Evolutionary conservation across 2,113 vertebrate species (phyloP), one percentile per base, ranked within the genome.

Genomic region (Trogon surrucura): DNA sequence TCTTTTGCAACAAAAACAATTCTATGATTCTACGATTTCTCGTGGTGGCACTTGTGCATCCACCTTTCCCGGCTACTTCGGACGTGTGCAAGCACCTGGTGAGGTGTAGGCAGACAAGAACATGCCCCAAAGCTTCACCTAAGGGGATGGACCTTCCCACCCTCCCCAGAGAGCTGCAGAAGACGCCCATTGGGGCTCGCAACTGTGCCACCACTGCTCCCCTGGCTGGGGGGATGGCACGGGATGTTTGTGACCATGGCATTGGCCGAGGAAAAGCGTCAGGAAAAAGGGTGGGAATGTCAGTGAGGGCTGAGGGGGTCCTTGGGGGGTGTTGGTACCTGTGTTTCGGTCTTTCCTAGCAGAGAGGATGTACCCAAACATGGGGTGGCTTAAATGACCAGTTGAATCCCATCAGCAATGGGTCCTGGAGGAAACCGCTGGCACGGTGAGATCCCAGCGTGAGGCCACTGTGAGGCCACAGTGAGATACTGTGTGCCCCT

Each of bases 31-130:
- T 41, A 41, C 41, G 10, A 1, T 54, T 82, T 69, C 47, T 48
- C 29, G 4, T 4, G 38, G 70, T 61, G 29, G 16, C 32, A 25
- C 47, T 30, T 8, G n/a, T 9, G 16, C 20, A 26, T 18, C 56
- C 78, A 66, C 69, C 45, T 74, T 69, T 34, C 29, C 79, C 2
- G 2, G 62, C 22, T n/a, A 21, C 36, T 66, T 25, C 13, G 74
- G 48, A 17, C 4, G 3, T 1, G 23, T 54, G n/a, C 13, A 16
- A 77, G n/a, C 2, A 3, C 38, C 38, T 17, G 16, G 41, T 0
- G 16, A 70, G 48, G 56, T 62, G 54, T 54, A 41, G 48, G 16
- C n/a, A 56, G 60, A 27, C 29, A 21, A 54, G 48, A 48, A 56
- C 13, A 23, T 70, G 56, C 48, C 50, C 29, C 50, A 22, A 4